Percentiles rank a stretch among this genome's conserved stretches.
Evolutionary conservation across 1,140 invertebrate genomes (phyloP).

Genomic region (Zaprionus africanus): DNA sequence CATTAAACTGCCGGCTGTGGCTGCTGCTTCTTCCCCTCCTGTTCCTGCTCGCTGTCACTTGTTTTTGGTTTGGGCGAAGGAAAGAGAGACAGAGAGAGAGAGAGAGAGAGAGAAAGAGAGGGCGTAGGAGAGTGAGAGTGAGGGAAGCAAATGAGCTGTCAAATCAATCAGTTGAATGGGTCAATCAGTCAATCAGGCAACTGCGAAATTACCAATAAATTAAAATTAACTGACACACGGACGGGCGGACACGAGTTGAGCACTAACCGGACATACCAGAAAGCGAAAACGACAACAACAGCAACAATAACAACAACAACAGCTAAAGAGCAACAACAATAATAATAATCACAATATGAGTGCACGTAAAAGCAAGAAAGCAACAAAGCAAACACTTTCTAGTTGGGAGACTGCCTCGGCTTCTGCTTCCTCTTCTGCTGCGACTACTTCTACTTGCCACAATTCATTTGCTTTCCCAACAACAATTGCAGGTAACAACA

Average conservation of each 20-base stretch:
- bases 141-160: slow-evolving; percentile 12
- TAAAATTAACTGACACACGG: slow-evolving; percentile 36
- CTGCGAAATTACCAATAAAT: slow-evolving; percentile 43
- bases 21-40: slow-evolving; percentile 33
- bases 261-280: slow-evolving; percentile 28
- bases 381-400: slow-evolving; percentile 51
- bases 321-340: slow-evolving; percentile 7
- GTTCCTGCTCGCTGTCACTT: slow-evolving; percentile 23
- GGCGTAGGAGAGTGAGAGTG: background rate
- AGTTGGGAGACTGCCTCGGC: slow-evolving; percentile 14
- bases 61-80: background rate
- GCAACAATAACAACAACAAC: slow-evolving; percentile 24
- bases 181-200: slow-evolving; percentile 35
- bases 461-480: slow-evolving; percentile 47
- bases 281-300: slow-evolving; percentile 51
- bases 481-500: slow-evolving; percentile 45
- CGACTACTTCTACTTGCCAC: slow-evolving; percentile 28
- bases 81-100: background rate
- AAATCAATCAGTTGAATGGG: slow-evolving; percentile 37
- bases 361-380: slow-evolving; percentile 5
- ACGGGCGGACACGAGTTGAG: background rate
- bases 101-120: background rate
- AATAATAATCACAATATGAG: slow-evolving; percentile 11
- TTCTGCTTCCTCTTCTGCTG: slow-evolving; percentile 1
- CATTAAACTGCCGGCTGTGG: slow-evolving; percentile 49